Conservation (phyloP, 2,888 invertebrate genomes). For the Meganola albula region DNA sequence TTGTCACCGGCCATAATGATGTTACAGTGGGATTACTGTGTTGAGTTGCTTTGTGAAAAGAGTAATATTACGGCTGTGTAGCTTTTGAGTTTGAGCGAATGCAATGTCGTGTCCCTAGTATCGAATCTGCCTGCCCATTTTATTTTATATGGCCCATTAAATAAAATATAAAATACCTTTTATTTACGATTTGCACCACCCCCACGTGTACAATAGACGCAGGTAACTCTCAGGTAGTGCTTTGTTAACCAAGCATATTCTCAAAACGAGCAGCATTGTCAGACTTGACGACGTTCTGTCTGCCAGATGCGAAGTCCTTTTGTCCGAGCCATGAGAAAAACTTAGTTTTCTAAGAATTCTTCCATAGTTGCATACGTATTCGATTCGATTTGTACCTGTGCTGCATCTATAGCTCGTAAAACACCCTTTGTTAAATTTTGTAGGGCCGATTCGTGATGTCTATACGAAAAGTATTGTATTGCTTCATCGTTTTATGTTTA, state of each 20-base stretch:
- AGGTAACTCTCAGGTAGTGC: slow-evolving; percentile 47
- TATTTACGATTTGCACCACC: slow-evolving; percentile 24
- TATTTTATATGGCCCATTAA: slow-evolving; percentile 19
- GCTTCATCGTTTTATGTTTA: no score
- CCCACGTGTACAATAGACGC: slow-evolving; percentile 25
- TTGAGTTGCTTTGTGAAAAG: no score
- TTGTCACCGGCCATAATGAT: no score
- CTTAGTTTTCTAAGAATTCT: slow-evolving; percentile 46
- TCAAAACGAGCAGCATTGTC: slow-evolving; percentile 23
- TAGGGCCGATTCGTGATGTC: no score
- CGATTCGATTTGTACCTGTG: slow-evolving; percentile 46
- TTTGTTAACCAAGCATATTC: slow-evolving; percentile 27
- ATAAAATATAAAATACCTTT: slow-evolving; percentile 16
- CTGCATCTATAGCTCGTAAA: slow-evolving; percentile 25
- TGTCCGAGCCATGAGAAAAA: slow-evolving; percentile 42
- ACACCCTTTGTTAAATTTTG: slow-evolving; percentile 28
- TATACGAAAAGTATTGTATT: slow-evolving; percentile 20
- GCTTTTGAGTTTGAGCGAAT: no score
- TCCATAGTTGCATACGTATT: slow-evolving; percentile 52
- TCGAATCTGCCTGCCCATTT: slow-evolving; percentile 7
- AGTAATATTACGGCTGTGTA: not conserved
- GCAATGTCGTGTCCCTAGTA: no score
- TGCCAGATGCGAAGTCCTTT: slow-evolving; percentile 57
- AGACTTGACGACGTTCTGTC: slow-evolving; percentile 57
- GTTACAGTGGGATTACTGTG: no score